These are phyloP conservation scores for Micropterix aruncella DNA, from an alignment of 2,888 invertebrate species.

Conservation along the genomic window DNA sequence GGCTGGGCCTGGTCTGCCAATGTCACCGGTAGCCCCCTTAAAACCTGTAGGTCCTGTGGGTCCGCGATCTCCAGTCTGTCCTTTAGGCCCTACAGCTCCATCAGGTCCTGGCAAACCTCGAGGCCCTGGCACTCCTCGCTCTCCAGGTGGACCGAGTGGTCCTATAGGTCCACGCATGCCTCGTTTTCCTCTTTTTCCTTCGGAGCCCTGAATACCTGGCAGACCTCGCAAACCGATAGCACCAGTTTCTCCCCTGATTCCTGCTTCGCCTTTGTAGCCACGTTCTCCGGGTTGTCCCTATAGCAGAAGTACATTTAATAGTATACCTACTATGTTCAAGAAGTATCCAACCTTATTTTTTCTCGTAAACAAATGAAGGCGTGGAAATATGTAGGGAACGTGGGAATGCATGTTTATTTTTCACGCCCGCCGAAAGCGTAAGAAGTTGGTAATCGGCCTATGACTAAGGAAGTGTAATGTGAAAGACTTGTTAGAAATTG, in stretches of 20 bases:
- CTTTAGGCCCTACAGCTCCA: constrained; percentile 63
- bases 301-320: too few relatives aligned
- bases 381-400: too few relatives aligned
- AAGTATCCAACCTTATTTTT: too few relatives aligned
- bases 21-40: constrained; percentile 48
- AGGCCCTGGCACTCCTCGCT: constrained; percentile 51
- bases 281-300: constrained; percentile 66
- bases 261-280: constrained; percentile 66
- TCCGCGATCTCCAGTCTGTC: constrained; percentile 59
- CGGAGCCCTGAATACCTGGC: constrained; percentile 58
- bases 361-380: too few relatives aligned
- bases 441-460: too few relatives aligned
- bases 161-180: constrained; percentile 67
- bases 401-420: too few relatives aligned
- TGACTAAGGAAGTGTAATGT: too few relatives aligned
- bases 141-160: constrained; percentile 55
- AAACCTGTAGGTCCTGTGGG: constrained; percentile 19
- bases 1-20: constrained; percentile 50
- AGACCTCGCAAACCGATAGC: constrained; percentile 58
- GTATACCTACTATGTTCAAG: too few relatives aligned
- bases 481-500: too few relatives aligned
- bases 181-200: constrained; percentile 71
- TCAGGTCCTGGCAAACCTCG: constrained; percentile 63
- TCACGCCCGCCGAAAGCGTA: too few relatives aligned
- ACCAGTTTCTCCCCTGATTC: constrained; percentile 64